A percentile compares a stretch with the other conserved stretches of the same genome.
These are phyloP conservation scores for human DNA, from an alignment of 2,113 vertebrate genomes.

Conservation along the genomic window DNA sequence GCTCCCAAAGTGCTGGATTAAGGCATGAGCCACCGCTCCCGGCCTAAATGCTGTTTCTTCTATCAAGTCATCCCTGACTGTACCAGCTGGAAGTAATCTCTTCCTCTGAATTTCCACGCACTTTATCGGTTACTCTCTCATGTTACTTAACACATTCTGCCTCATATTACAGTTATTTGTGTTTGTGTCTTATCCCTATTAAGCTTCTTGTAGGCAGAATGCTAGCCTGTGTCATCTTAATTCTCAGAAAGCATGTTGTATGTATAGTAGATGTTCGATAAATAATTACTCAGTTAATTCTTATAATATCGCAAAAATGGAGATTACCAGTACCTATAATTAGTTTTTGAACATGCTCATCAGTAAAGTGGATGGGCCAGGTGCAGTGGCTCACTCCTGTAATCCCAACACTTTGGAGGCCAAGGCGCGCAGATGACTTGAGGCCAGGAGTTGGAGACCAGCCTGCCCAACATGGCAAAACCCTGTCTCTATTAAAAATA, in stretches of 20 bases:
- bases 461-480: neutral
- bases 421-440: neutral
- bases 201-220: neutral
- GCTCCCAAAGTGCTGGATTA: neutral
- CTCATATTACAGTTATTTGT: neutral
- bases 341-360: neutral
- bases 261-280: neutral
- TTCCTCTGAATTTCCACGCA: neutral
- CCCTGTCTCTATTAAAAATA: neutral
- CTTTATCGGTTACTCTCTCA: neutral
- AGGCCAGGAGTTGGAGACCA: neutral
- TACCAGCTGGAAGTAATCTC: neutral
- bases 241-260: conserved; percentile 17
- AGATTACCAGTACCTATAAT: neutral
- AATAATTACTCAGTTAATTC: neutral
- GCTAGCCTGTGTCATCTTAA: neutral
- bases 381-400: neutral
- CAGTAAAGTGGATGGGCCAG: neutral
- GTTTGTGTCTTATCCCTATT: neutral
- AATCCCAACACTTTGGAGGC: neutral
- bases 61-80: neutral
- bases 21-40: too few relatives aligned
- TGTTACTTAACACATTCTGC: neutral
- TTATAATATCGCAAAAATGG: neutral
- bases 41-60: neutral